Percentiles rank a stretch among this genome's conserved stretches.
These are phyloP conservation scores for Neodiprion fabricii DNA, from an alignment of 1,140 invertebrate species.

Conservation along the genomic window DNA sequence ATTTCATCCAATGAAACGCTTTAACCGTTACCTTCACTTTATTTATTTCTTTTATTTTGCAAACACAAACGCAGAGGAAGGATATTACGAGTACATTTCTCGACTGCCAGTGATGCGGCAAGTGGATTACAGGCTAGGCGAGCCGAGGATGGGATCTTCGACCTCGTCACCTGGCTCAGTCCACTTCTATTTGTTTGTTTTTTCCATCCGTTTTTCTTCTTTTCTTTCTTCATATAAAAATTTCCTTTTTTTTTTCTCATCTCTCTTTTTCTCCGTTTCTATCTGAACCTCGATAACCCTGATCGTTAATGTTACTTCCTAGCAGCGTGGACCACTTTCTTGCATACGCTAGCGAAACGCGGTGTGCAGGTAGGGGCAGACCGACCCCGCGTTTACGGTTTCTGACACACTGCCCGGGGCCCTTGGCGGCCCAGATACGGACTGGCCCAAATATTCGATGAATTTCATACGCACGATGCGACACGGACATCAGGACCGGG, in stretches of 20 bases:
- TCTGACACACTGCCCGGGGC: constrained; percentile 50
- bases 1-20: neutral
- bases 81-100: too few relatives aligned
- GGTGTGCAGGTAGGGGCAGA: constrained; percentile 32
- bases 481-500: too few relatives aligned
- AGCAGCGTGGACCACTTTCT: constrained; percentile 47
- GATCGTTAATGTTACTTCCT: constrained; percentile 10
- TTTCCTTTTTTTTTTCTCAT: neutral
- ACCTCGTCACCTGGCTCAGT: constrained; percentile 8
- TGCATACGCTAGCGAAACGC: constrained; percentile 22
- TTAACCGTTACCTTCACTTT: neutral
- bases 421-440: constrained; percentile 44
- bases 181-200: neutral
- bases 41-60: constrained; percentile 9
- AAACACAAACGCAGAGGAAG: too few relatives aligned
- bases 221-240: neutral
- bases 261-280: neutral
- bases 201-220: neutral
- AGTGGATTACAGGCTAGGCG: too few relatives aligned
- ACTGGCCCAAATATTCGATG: constrained; percentile 24
- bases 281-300: neutral
- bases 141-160: neutral
- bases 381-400: constrained; percentile 26
- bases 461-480: neutral
- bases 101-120: too few relatives aligned